Conservation (phyloP, 2,797 vertebrate genomes). For the Centroberyx gerrardi region DNA sequence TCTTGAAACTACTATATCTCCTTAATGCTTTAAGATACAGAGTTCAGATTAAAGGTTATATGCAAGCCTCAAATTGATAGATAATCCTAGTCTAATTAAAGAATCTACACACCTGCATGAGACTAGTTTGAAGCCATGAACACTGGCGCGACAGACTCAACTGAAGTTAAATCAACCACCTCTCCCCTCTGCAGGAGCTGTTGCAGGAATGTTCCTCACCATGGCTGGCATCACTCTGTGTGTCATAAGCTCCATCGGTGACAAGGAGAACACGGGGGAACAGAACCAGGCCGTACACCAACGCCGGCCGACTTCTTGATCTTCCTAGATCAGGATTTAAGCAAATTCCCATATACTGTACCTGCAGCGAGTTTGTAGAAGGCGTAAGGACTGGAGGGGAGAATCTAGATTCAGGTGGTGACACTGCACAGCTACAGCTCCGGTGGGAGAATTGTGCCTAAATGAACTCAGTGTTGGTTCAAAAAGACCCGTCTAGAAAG, state of each 20-base stretch:
- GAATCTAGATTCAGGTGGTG: constrained; percentile 59
- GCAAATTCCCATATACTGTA: background rate
- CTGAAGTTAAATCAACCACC: background rate
- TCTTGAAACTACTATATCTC: too few relatives aligned
- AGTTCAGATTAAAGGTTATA: too few relatives aligned
- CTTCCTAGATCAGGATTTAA: constrained; percentile 19
- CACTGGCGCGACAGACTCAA: too few relatives aligned
- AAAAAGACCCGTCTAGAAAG: constrained; percentile 41
- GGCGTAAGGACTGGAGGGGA: constrained; percentile 5
- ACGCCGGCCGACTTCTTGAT: background rate
- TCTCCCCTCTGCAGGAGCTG: constrained; percentile 82
- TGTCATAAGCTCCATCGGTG: constrained; percentile 84
- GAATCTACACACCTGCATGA: too few relatives aligned
- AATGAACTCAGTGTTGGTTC: constrained; percentile 39
- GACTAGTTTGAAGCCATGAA: too few relatives aligned
- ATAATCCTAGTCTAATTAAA: too few relatives aligned
- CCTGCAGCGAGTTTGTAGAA: constrained; percentile 18
- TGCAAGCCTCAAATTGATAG: too few relatives aligned
- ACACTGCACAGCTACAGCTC: constrained; percentile 1
- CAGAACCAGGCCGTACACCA: constrained; percentile 28
- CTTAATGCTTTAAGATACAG: too few relatives aligned
- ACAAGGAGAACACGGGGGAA: constrained; percentile 28
- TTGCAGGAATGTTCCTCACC: constrained; percentile 91
- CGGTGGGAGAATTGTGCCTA: constrained; percentile 42
- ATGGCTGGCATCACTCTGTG: constrained; percentile 89